Conservation (phyloP, 2,888 invertebrate species). For the Dorcus parallelipipedus region DNA sequence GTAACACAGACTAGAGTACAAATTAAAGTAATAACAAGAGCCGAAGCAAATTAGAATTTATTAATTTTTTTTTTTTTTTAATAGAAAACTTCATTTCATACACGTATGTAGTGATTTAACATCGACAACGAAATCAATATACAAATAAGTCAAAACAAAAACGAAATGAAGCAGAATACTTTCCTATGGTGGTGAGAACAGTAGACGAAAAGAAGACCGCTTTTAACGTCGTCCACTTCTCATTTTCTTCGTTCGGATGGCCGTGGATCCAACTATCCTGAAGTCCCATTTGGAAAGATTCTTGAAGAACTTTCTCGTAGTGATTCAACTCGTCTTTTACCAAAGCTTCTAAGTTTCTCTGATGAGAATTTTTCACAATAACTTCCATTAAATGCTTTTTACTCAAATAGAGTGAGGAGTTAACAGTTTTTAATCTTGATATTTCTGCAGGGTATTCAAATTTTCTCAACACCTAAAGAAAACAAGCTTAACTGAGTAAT, state of each 20-base stretch:
- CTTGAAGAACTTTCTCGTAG: conserved; percentile 64
- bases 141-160: background rate
- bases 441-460: conserved; percentile 77
- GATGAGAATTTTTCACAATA: conserved; percentile 60
- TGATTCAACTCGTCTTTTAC: conserved; percentile 54
- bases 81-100: no score
- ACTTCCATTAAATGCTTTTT: conserved; percentile 59
- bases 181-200: conserved; percentile 88
- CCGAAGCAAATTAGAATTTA: no score
- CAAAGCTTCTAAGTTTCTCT: conserved; percentile 55
- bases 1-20: no score
- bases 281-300: conserved; percentile 69
- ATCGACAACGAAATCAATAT: no score
- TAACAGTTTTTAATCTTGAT: conserved; percentile 55
- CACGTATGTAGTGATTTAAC: no score
- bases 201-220: conserved; percentile 88
- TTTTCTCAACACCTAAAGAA: conserved; percentile 68
- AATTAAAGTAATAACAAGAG: no score
- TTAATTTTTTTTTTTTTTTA: no score
- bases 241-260: conserved; percentile 35
- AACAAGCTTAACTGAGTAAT: conserved; percentile 5
- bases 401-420: conserved; percentile 47
- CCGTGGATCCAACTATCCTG: conserved; percentile 38
- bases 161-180: conserved; percentile 21
- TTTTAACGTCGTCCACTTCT: conserved; percentile 77